Conservation (phyloP, 92 coral and sea anemone genomes). For the Phenganax subtilis region DNA sequence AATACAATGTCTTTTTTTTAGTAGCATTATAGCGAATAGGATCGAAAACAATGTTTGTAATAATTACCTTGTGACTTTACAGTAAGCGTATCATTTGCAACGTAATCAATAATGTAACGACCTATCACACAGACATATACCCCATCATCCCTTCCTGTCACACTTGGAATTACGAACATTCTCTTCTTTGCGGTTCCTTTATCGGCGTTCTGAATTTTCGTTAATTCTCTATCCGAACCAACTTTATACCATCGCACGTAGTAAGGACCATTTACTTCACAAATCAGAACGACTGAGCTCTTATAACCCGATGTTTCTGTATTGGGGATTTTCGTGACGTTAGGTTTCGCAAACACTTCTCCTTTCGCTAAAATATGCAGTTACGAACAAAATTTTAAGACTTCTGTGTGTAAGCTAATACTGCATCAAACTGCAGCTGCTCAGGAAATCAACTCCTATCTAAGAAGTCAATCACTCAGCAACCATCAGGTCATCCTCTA, state of each 20-base stretch:
- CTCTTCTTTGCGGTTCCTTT: neutral
- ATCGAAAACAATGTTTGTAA: neutral
- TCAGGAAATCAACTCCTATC: too few species aligned
- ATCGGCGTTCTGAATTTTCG: neutral
- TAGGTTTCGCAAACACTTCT: conserved; percentile 15
- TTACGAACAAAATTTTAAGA: neutral
- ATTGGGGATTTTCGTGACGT: conserved; percentile 12
- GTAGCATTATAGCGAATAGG: neutral
- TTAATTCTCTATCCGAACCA: neutral
- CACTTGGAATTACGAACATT: neutral
- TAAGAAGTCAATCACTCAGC: too few species aligned
- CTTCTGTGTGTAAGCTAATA: neutral
- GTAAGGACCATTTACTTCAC: conserved; percentile 1
- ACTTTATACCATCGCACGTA: conserved; percentile 9
- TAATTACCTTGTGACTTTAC: conserved; percentile 13
- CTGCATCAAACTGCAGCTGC: neutral
- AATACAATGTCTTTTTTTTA: too few species aligned
- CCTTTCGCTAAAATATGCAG: neutral
- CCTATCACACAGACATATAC: conserved; percentile 13
- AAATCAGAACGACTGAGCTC: conserved; percentile 14
- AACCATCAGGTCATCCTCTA: too few species aligned
- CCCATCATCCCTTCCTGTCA: conserved; percentile 20
- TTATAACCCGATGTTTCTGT: neutral
- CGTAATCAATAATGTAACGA: conserved; percentile 6
- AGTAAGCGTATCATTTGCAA: conserved; percentile 14